A percentile compares a stretch with the other conserved stretches of the same genome.
phyloP scores from a whole-genome alignment of 2,888 invertebrate genomes.

The Scrobipalpa costella region DNA sequence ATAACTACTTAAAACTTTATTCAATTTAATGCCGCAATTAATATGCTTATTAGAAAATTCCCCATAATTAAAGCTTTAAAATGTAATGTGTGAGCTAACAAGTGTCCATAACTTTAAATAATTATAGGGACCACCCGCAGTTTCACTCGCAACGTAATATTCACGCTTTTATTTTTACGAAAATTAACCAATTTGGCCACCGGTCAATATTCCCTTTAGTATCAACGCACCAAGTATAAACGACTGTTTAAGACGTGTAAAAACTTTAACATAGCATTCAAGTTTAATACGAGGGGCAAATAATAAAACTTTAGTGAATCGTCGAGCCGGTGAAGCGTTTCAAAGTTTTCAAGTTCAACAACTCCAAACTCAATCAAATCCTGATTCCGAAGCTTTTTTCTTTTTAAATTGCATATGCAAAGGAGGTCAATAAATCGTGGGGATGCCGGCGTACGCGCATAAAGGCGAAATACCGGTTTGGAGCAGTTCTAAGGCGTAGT shows the following conservation, averaged over 20 bases:
- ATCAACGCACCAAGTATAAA: not conserved
- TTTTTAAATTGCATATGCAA: conserved; percentile 45
- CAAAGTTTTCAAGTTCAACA: conserved; percentile 17
- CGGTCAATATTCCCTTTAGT: not conserved
- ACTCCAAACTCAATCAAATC: conserved; percentile 19
- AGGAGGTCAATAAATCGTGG: conserved; percentile 45
- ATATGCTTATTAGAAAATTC: conserved; percentile 19
- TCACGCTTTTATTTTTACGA: not conserved
- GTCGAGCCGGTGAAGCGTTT: not conserved
- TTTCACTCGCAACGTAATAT: conserved; percentile 15
- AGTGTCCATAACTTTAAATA: conserved; percentile 24
- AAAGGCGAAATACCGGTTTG: conserved; percentile 49
- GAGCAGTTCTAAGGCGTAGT: conserved; percentile 48
- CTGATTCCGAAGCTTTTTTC: conserved; percentile 4
- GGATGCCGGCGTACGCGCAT: conserved; percentile 23
- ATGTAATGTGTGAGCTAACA: conserved; percentile 24
- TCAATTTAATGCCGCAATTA: conserved; percentile 1
- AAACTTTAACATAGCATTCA: not conserved
- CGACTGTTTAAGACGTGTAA: not conserved
- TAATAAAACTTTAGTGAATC: not conserved
- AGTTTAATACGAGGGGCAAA: not conserved
- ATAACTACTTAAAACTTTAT: not conserved
- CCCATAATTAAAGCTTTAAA: conserved; percentile 11
- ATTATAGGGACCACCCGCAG: conserved; percentile 28
- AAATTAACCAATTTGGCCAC: conserved; percentile 6